Conservation (phyloP, 1,140 invertebrate species). For the Hermetia illucens region DNA sequence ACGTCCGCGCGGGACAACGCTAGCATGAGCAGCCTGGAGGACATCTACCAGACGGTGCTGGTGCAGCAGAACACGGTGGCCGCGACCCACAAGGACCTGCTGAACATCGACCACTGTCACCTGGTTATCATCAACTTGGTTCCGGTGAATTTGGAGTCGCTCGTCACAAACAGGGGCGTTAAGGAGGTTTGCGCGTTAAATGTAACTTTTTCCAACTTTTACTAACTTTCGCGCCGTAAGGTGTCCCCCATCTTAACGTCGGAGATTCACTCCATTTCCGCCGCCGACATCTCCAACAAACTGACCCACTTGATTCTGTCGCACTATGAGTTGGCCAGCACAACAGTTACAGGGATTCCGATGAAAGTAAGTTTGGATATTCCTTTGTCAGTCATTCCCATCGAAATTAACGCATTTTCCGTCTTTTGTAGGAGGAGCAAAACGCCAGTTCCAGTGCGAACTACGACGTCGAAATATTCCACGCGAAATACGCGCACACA, state of each 20-base stretch:
- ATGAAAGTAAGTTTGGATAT: slow-evolving; percentile 78
- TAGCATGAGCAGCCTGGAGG: slow-evolving; percentile 68
- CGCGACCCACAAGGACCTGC: slow-evolving; percentile 41
- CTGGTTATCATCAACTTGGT: slow-evolving; percentile 78
- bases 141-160: slow-evolving; percentile 58
- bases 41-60: slow-evolving; percentile 66
- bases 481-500: slow-evolving; percentile 68
- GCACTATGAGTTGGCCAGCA: slow-evolving; percentile 87
- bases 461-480: slow-evolving; percentile 94
- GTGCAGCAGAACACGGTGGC: slow-evolving; percentile 67
- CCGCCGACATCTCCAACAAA: slow-evolving; percentile 47
- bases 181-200: slow-evolving; percentile 38
- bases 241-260: slow-evolving; percentile 47
- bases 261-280: slow-evolving; percentile 56
- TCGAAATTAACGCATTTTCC: slow-evolving; percentile 1
- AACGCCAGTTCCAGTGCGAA: slow-evolving; percentile 95
- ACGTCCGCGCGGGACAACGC: slow-evolving; percentile 72
- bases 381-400: slow-evolving; percentile 13
- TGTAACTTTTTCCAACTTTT: background rate
- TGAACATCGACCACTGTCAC: slow-evolving; percentile 74
- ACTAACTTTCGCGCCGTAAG: slow-evolving; percentile 23
- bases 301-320: slow-evolving; percentile 59
- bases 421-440: slow-evolving; percentile 62
- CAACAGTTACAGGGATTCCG: slow-evolving; percentile 93
- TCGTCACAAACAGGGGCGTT: slow-evolving; percentile 52